Conservation (phyloP, 1,140 invertebrate genomes). For the Drosophila grimshawi region DNA sequence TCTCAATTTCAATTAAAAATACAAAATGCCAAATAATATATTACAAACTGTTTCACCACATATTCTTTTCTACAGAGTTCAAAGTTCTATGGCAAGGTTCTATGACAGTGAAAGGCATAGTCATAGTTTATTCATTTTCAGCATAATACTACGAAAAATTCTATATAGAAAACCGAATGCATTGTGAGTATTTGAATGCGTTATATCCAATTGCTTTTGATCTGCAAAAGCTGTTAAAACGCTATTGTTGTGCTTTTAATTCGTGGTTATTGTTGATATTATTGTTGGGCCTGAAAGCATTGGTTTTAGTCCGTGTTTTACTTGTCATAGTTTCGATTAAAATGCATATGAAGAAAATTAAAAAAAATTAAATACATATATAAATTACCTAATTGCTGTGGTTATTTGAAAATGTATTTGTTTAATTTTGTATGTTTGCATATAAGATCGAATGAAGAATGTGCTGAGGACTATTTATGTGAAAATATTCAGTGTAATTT, state of each 20-base stretch:
- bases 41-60: constrained; percentile 1
- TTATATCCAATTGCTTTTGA: constrained; percentile 11
- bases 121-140: constrained; percentile 77
- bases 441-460: constrained; percentile 39
- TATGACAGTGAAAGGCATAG: constrained; percentile 63
- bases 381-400: constrained; percentile 11
- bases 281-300: constrained; percentile 14
- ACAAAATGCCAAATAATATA: too few relatives aligned
- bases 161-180: constrained; percentile 71
- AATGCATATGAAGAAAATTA: constrained; percentile 23
- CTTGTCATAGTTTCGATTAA: constrained; percentile 37
- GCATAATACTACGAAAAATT: constrained; percentile 77
- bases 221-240: not conserved
- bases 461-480: constrained; percentile 31
- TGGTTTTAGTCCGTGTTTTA: constrained; percentile 38
- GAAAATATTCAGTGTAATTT: not conserved
- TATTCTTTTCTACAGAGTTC: constrained; percentile 58
- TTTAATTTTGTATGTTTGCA: constrained; percentile 9
- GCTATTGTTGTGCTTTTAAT: not conserved
- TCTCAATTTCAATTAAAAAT: not conserved
- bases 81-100: constrained; percentile 51
- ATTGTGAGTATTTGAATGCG: constrained; percentile 66
- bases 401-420: not conserved
- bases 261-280: constrained; percentile 18
- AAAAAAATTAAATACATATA: constrained; percentile 5